Conservation (phyloP, 1,140 invertebrate species). For the Lycorma delicatula region DNA sequence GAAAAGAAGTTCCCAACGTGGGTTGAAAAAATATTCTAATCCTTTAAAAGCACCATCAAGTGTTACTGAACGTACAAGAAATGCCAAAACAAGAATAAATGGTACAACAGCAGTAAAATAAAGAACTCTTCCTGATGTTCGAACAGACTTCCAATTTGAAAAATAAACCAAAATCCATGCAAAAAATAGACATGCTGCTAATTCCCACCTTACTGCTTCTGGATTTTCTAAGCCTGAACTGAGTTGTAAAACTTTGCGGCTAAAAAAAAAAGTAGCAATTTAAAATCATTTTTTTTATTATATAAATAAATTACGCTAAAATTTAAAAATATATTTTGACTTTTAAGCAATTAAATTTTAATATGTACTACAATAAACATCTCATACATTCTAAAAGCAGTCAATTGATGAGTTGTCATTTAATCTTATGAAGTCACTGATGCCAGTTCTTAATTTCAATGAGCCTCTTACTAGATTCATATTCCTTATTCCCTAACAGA, state of each 20-base stretch:
- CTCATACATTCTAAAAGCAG: too few relatives aligned
- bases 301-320: too few relatives aligned
- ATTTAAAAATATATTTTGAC: too few relatives aligned
- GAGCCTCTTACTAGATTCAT: too few relatives aligned
- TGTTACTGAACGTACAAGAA: conserved; percentile 68
- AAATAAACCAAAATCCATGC: conserved; percentile 89
- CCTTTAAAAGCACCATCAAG: conserved; percentile 72
- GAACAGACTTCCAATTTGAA: conserved; percentile 86
- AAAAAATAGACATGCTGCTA: conserved; percentile 74
- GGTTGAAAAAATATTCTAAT: conserved; percentile 74
- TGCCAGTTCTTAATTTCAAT: too few relatives aligned
- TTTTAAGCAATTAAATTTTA: too few relatives aligned
- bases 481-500: too few relatives aligned
- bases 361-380: too few relatives aligned
- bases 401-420: too few relatives aligned
- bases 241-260: conserved; percentile 74
- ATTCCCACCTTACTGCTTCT: conserved; percentile 74
- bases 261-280: conserved; percentile 46
- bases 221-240: conserved; percentile 70
- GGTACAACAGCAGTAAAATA: conserved; percentile 83
- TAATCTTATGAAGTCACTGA: too few relatives aligned
- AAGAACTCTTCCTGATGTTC: conserved; percentile 67
- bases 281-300: too few relatives aligned
- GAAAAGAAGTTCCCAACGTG: conserved; percentile 74
- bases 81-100: conserved; percentile 70